Evolutionary conservation across 1,140 invertebrate species (phyloP).

Genomic region (Euwallacea similis): DNA sequence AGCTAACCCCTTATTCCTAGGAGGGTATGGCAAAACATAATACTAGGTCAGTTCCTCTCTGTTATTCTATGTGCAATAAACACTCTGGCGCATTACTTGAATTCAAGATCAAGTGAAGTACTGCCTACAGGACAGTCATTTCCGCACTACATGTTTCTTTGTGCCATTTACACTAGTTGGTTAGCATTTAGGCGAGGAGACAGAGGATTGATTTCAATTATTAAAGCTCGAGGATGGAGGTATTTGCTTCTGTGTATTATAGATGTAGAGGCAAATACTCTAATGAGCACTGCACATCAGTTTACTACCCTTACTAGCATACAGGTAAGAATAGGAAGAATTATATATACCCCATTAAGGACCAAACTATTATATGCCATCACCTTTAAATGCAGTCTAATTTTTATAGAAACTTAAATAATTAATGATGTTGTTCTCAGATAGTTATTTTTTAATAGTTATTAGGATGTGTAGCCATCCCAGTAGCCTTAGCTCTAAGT

Average conservation of each 20-base stretch:
- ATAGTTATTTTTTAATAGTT: conserved; percentile 64
- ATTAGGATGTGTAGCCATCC: conserved; percentile 84
- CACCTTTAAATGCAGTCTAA: too few species aligned
- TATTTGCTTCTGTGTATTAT: conserved; percentile 74
- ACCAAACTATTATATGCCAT: too few species aligned
- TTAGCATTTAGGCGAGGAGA: conserved; percentile 69
- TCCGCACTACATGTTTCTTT: conserved; percentile 76
- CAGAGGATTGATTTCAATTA: conserved; percentile 65
- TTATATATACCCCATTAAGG: too few species aligned
- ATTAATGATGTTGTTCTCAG: not conserved
- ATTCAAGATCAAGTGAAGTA: conserved; percentile 67
- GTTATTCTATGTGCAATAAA: conserved; percentile 75
- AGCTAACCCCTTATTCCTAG: conserved; percentile 53
- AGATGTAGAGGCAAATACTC: conserved; percentile 80
- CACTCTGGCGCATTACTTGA: conserved; percentile 73
- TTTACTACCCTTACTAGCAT: conserved; percentile 67
- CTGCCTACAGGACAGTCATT: conserved; percentile 79
- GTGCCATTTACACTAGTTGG: conserved; percentile 74
- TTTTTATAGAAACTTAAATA: too few species aligned
- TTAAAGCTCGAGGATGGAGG: conserved; percentile 71
- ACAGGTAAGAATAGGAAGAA: conserved; percentile 55
- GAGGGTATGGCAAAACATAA: conserved; percentile 73
- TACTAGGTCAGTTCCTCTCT: conserved; percentile 77
- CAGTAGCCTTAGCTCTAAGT: conserved; percentile 75
- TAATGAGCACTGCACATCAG: conserved; percentile 74